phyloP scores from a whole-genome alignment of 2,797 vertebrate species.

The Notamacropus eugenii region DNA sequence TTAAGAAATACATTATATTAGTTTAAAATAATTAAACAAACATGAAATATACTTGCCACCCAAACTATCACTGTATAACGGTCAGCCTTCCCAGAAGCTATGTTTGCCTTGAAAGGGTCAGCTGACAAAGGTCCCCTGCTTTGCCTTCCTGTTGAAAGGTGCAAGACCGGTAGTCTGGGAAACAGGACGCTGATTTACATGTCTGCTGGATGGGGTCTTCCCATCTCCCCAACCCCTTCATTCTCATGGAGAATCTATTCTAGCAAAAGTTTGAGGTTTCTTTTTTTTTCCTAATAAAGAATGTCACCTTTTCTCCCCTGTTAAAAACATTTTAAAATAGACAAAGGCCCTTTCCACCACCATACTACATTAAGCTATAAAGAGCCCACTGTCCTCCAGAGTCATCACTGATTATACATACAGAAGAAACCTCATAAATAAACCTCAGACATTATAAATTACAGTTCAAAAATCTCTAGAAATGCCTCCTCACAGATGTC shows the following conservation, averaged over 20 bases:
- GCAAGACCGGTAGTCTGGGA: slow-evolving; percentile 25
- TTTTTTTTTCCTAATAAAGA: neutral
- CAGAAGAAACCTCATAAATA: slow-evolving; percentile 5
- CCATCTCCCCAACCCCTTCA: neutral
- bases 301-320: slow-evolving; percentile 19
- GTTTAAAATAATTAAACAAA: neutral
- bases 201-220: slow-evolving; percentile 27
- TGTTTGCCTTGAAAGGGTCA: slow-evolving; percentile 13
- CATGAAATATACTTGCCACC: neutral
- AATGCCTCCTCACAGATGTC: neutral
- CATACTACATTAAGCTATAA: slow-evolving; percentile 8
- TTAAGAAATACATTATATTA: slow-evolving; percentile 19
- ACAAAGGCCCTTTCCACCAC: slow-evolving; percentile 4
- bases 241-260: slow-evolving; percentile 22
- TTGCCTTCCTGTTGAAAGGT: neutral
- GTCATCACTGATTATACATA: neutral
- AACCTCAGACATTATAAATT: neutral
- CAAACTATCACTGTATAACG: neutral
- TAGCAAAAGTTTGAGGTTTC: neutral
- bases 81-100: neutral
- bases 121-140: neutral
- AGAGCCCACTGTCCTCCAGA: slow-evolving; percentile 26
- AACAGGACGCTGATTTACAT: neutral
- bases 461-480: neutral
- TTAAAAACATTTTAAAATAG: slow-evolving; percentile 49